Evolutionary conservation across 2,797 vertebrate species (phyloP).

Genomic region (Lates japonicus): DNA sequence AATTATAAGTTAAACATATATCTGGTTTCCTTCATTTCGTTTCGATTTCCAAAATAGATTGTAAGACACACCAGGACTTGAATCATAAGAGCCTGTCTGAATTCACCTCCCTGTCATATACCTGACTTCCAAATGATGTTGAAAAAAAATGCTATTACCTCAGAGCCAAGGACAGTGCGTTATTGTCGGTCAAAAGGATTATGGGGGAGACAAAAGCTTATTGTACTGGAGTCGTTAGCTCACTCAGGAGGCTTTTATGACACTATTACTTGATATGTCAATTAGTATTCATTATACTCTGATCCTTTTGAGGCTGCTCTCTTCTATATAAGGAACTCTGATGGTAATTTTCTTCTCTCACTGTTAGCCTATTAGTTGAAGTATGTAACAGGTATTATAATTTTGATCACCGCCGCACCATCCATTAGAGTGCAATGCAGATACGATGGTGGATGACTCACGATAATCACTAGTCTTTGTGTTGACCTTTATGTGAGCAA

Average conservation of each 20-base stretch:
- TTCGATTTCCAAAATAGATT: conserved; percentile 3
- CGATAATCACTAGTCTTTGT: conserved; percentile 55
- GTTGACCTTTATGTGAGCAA: conserved; percentile 57
- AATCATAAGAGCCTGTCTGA: conserved; percentile 1
- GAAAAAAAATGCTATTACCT: conserved; percentile 8
- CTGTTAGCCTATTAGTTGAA: conserved; percentile 58
- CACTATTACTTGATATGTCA: conserved; percentile 67
- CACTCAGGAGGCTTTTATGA: conserved; percentile 50
- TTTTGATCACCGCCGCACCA: conserved; percentile 35
- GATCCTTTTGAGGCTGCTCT: conserved; percentile 37
- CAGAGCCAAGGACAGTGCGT: conserved; percentile 21
- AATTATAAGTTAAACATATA: background rate
- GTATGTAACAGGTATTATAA: conserved; percentile 69
- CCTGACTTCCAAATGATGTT: conserved; percentile 18
- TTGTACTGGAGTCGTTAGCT: conserved; percentile 26
- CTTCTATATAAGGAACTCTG: conserved; percentile 49
- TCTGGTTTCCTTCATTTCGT: background rate
- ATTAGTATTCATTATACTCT: conserved; percentile 65
- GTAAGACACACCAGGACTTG: background rate
- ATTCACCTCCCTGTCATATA: background rate
- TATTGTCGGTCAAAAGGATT: conserved; percentile 60
- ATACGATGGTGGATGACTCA: conserved; percentile 43
- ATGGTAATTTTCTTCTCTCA: conserved; percentile 54
- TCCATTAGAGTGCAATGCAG: conserved; percentile 58
- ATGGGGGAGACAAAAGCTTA: conserved; percentile 61